A percentile compares a stretch with the other conserved stretches of the same genome.
Evolutionary conservation across 1,140 invertebrate species (phyloP).

Genomic region (Zaprionus camerounensis): DNA sequence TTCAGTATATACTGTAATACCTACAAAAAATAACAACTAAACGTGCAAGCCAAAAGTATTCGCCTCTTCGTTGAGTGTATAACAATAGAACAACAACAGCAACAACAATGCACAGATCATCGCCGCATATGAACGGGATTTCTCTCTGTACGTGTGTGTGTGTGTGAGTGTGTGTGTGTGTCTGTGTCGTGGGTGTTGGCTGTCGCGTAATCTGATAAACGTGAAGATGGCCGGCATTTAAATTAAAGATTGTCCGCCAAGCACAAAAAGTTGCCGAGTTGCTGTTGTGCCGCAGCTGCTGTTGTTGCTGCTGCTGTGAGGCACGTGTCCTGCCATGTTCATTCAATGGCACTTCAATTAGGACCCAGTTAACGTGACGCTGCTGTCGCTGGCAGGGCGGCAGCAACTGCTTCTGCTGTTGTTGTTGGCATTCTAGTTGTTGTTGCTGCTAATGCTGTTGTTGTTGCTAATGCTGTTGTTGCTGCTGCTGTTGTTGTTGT

Average conservation of each 20-base stretch:
- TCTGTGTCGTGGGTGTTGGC: slow-evolving; percentile 41
- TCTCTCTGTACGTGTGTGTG: background rate
- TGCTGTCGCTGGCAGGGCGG: background rate
- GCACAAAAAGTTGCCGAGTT: slow-evolving; percentile 69
- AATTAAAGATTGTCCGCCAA: slow-evolving; percentile 76
- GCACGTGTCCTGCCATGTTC: slow-evolving; percentile 38
- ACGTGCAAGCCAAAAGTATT: background rate
- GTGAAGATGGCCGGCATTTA: slow-evolving; percentile 81
- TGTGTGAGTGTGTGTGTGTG: slow-evolving; percentile 18
- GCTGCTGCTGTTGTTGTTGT: slow-evolving; percentile 10
- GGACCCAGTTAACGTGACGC: slow-evolving; percentile 34
- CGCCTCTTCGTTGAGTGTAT: background rate
- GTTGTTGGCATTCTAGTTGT: background rate
- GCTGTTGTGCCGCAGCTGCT: slow-evolving; percentile 18
- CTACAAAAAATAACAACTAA: background rate
- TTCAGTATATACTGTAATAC: background rate
- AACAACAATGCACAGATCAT: slow-evolving; percentile 11
- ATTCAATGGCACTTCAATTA: slow-evolving; percentile 57
- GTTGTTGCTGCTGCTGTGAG: slow-evolving; percentile 2
- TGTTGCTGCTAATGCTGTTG: slow-evolving; percentile 20
- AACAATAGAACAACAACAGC: background rate
- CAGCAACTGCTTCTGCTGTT: background rate
- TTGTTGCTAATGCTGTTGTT: background rate
- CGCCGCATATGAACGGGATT: background rate
- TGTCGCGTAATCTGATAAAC: slow-evolving; percentile 77